Evolutionary conservation across 2,113 vertebrate species (phyloP).

Genomic region (Etia nguti): DNA sequence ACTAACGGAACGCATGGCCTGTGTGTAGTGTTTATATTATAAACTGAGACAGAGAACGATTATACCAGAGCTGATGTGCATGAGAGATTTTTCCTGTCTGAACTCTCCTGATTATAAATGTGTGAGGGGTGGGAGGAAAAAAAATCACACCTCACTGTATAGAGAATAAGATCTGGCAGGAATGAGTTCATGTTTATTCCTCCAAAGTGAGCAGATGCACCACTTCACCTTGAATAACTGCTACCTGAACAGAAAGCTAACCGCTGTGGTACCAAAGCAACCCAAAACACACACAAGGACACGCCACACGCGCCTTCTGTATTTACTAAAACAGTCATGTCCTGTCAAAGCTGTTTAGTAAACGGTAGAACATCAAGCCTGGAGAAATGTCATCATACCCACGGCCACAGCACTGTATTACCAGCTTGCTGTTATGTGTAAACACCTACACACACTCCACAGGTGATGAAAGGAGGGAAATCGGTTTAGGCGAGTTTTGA

Average conservation of each 20-base stretch:
- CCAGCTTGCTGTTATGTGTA: slow-evolving; percentile 68
- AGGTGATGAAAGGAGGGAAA: slow-evolving; percentile 46
- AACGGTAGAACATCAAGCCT: slow-evolving; percentile 68
- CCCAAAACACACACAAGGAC: slow-evolving; percentile 59
- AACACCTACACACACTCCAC: slow-evolving; percentile 70
- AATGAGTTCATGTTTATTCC: not conserved
- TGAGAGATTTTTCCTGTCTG: slow-evolving; percentile 11
- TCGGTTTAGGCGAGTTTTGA: not conserved
- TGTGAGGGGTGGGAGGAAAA: not conserved
- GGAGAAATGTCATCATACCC: slow-evolving; percentile 65
- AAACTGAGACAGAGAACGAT: slow-evolving; percentile 48
- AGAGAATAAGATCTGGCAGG: not conserved
- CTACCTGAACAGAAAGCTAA: slow-evolving; percentile 24
- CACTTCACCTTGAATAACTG: not conserved
- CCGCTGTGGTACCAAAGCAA: slow-evolving; percentile 48
- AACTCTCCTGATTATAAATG: slow-evolving; percentile 13
- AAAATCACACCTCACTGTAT: not conserved
- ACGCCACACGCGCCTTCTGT: slow-evolving; percentile 48
- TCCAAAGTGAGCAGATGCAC: not conserved
- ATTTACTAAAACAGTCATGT: slow-evolving; percentile 74
- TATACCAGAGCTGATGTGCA: not conserved
- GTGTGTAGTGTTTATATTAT: slow-evolving; percentile 53
- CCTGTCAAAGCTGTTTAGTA: slow-evolving; percentile 75
- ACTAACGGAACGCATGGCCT: slow-evolving; percentile 46
- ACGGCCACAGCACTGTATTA: slow-evolving; percentile 33